phyloP scores from a whole-genome alignment of 2,888 invertebrate species.

The Drosophila subquinaria region DNA sequence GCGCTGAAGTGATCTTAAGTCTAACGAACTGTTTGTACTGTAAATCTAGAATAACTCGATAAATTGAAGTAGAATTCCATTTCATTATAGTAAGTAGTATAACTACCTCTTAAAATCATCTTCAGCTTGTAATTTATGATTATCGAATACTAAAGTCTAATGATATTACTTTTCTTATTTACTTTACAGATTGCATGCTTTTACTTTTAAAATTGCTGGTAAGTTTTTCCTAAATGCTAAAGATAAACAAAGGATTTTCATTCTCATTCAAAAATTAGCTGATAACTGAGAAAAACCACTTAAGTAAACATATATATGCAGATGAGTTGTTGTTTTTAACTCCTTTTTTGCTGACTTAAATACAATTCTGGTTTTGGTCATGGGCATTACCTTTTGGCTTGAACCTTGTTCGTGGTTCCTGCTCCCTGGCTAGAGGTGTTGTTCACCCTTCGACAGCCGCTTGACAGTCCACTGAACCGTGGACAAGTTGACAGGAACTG shows the following conservation, averaged over 20 bases:
- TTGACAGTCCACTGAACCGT: conserved; percentile 67
- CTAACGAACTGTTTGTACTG: conserved; percentile 44
- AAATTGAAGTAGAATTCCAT: background rate
- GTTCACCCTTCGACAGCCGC: conserved; percentile 51
- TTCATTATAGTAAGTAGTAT: background rate
- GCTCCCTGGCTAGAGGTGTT: conserved; percentile 36
- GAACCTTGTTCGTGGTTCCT: conserved; percentile 5
- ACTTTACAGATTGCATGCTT: conserved; percentile 62
- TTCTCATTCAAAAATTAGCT: conserved; percentile 32
- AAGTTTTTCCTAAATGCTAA: conserved; percentile 36
- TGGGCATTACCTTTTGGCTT: conserved; percentile 22
- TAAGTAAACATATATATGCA: conserved; percentile 37
- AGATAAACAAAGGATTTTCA: conserved; percentile 23
- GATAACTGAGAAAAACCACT: conserved; percentile 50
- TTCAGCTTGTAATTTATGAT: conserved; percentile 4
- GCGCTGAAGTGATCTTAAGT: conserved; percentile 15
- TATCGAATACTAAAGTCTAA: conserved; percentile 20
- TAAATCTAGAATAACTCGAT: conserved; percentile 4
- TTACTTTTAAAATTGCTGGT: conserved; percentile 57
- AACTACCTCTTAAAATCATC: conserved; percentile 2
- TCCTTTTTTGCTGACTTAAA: conserved; percentile 8
- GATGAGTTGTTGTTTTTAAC: conserved; percentile 24
- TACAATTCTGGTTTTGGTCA: conserved; percentile 26
- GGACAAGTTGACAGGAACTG: conserved; percentile 50
- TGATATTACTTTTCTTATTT: conserved; percentile 27